These are phyloP conservation scores for Tanypteryx hageni DNA, from an alignment of 2,888 invertebrate genomes.

Conservation along the genomic window DNA sequence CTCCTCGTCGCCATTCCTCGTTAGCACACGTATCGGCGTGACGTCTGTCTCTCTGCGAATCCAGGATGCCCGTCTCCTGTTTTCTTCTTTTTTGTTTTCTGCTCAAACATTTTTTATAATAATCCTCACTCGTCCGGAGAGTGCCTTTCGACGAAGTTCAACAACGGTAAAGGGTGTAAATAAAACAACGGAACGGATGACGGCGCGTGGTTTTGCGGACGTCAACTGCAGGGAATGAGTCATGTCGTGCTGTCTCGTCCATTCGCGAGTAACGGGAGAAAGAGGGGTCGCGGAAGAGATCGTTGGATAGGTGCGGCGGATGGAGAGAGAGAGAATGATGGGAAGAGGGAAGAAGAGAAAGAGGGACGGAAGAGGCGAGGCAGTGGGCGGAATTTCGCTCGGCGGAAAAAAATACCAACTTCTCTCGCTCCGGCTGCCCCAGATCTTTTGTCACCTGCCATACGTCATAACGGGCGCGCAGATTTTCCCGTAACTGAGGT, in stretches of 20 bases:
- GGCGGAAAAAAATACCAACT: background rate
- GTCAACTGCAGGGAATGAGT: conserved; percentile 23
- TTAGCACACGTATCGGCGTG: background rate
- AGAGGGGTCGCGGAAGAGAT: background rate
- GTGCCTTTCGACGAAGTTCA: conserved; percentile 4
- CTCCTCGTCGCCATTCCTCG: background rate
- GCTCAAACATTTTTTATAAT: background rate
- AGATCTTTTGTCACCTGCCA: background rate
- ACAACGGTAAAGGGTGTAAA: conserved; percentile 16
- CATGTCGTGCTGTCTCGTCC: background rate
- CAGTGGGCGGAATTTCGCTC: background rate
- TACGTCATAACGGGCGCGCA: background rate
- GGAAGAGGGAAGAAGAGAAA: background rate
- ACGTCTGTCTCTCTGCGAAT: background rate
- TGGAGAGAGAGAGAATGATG: background rate
- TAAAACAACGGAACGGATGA: conserved; percentile 1
- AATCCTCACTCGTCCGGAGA: background rate
- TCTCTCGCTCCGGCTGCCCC: background rate
- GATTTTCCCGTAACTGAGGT: background rate
- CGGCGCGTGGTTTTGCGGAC: conserved; percentile 12
- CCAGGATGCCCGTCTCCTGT: background rate
- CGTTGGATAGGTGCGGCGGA: background rate
- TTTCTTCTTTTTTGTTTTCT: background rate
- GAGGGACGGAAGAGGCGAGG: background rate
- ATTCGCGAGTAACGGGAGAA: background rate